Percentiles rank a stretch among this genome's conserved stretches.
These are phyloP conservation scores for Bombus difficillimus DNA, from an alignment of 1,140 invertebrate genomes.

Conservation along the genomic window DNA sequence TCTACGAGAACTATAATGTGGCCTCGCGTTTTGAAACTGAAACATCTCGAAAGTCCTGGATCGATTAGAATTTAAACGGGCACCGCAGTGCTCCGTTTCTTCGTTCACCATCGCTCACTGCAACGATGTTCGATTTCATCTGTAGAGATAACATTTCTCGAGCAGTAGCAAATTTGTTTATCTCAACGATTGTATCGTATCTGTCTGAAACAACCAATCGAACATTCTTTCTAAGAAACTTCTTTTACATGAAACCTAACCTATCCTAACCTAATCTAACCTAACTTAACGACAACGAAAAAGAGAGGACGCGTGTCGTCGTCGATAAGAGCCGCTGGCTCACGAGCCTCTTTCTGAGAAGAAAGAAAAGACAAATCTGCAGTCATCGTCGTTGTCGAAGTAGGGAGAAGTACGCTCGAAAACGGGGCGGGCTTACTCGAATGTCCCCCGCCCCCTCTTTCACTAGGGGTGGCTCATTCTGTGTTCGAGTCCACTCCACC, in stretches of 20 bases:
- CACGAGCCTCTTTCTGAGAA: background rate
- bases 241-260: background rate
- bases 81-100: too few species aligned
- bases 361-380: slow-evolving; percentile 66
- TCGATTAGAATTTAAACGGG: background rate
- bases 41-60: background rate
- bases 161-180: background rate
- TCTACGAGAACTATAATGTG: too few species aligned
- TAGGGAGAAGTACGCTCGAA: slow-evolving; percentile 32
- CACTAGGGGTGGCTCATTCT: slow-evolving; percentile 32
- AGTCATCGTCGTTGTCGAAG: slow-evolving; percentile 57
- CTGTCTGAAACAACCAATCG: too few species aligned
- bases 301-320: background rate
- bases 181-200: too few species aligned
- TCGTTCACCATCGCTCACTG: too few species aligned
- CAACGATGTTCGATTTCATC: too few species aligned
- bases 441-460: slow-evolving; percentile 25
- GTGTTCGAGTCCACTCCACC: slow-evolving; percentile 71
- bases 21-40: too few species aligned
- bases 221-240: too few species aligned
- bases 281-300: background rate
- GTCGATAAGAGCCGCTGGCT: slow-evolving; percentile 5
- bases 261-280: background rate
- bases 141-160: background rate
- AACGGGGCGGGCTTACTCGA: slow-evolving; percentile 59